These are phyloP conservation scores for Semotilus atromaculatus DNA, from an alignment of 2,797 vertebrate species.

Conservation along the genomic window DNA sequence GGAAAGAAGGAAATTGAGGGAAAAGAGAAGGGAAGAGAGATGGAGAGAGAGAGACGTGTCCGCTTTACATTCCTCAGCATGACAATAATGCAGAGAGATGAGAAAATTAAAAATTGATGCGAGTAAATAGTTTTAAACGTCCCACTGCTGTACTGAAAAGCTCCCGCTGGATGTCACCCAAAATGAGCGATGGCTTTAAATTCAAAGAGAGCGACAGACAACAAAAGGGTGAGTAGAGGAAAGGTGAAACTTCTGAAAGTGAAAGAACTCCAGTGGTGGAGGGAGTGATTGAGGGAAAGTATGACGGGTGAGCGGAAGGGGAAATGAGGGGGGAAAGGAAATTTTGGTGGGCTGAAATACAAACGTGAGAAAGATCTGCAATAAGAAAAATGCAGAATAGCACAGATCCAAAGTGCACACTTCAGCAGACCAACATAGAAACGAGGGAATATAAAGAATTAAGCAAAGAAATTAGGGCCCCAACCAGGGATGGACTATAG, in stretches of 20 bases:
- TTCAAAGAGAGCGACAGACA: constrained; percentile 4
- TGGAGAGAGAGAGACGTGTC: constrained; percentile 24
- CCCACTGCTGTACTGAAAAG: constrained; percentile 61
- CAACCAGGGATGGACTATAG: not conserved
- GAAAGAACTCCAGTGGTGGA: constrained; percentile 29
- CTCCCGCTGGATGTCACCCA: constrained; percentile 55
- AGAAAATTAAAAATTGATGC: constrained; percentile 73
- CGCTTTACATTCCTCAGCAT: constrained; percentile 44
- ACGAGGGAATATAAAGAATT: constrained; percentile 55
- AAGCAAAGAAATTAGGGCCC: constrained; percentile 40
- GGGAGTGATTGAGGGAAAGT: constrained; percentile 10
- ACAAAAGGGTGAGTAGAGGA: not conserved
- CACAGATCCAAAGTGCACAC: constrained; percentile 69
- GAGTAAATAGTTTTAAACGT: constrained; percentile 64
- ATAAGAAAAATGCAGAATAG: constrained; percentile 68
- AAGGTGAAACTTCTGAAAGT: not conserved
- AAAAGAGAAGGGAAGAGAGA: constrained; percentile 38
- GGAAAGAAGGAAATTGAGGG: constrained; percentile 52
- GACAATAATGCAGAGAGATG: constrained; percentile 56
- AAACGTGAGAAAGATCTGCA: constrained; percentile 40
- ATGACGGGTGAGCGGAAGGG: not conserved
- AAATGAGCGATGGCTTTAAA: constrained; percentile 53
- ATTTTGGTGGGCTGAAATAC: constrained; percentile 15
- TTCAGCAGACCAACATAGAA: constrained; percentile 70
- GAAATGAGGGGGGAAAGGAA: constrained; percentile 16